Evolutionary conservation across 2,113 vertebrate species (phyloP), one percentile per base, ranked within the genome.

Genomic region (Piaya cayana): DNA sequence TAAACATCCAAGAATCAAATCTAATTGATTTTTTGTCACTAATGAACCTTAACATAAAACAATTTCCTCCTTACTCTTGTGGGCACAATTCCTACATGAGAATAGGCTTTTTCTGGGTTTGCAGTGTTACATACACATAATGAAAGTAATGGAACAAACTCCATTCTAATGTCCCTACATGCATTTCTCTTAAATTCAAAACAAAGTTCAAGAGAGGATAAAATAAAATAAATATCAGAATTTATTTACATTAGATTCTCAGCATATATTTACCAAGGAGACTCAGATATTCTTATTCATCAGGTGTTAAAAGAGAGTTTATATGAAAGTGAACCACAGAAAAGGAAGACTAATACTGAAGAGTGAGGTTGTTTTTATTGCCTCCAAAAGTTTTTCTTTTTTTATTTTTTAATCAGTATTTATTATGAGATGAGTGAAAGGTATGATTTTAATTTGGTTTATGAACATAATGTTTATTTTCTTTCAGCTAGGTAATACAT

Each of bases 11-110:
- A 85, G 63, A 88, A 91, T 49, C 30, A 79, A 84, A 43, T 34
- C 23, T 80, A 88, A 89, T 60, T 75, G 81, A 92, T 85, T 96
- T 94, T 88, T 81, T 36, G n/a, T 86, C 36, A 27, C 26, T 79
- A 93, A 85, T 92, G 50, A 86, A 87, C 30, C 60, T 70, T 75
- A 77, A 63, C 17, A 88, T 92, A 70, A 90, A 96, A 70, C 8
- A 81, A 62, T 87, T 95, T 92, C 32, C 25, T 77, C 45, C 37
- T 72, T 92, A 82, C 70, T 78, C 69, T 70, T 30, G 34, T 43
- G 11, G 85, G 20, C 12, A 87, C 14, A 76, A 59, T 92, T 90
- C 25, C 17, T 82, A 56, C 25, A 49, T 1, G 26, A 84, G 45
- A 80, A 70, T 15, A 64, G 15, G 2, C 15, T 85, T 53, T 79